phyloP scores from a whole-genome alignment of 2,797 vertebrate genomes.

The Potorous gilbertii region DNA sequence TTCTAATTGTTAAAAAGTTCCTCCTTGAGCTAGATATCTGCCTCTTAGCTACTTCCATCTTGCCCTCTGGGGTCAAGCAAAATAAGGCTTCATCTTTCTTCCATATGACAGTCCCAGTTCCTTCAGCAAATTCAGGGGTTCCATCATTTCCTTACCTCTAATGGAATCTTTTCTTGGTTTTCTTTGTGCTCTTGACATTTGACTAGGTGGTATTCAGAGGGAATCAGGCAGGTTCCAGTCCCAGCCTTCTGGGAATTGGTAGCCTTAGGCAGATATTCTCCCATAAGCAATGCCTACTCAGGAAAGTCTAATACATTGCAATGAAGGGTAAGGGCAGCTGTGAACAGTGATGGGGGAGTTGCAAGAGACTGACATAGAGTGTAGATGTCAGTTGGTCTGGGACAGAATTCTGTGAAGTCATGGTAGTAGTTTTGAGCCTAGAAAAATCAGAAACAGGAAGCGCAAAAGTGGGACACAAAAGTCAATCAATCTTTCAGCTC shows the following conservation, averaged over 20 bases:
- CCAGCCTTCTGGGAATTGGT: not conserved
- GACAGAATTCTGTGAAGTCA: not conserved
- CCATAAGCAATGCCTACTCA: not conserved
- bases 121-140: not conserved
- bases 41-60: not conserved
- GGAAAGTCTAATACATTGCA: not conserved
- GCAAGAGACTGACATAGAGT: not conserved
- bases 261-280: not conserved
- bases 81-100: not conserved
- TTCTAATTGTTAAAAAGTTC: not conserved
- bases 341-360: not conserved
- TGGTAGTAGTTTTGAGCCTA: not conserved
- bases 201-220: not conserved
- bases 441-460: not conserved
- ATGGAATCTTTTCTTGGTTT: not conserved
- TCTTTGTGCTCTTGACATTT: not conserved
- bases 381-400: not conserved
- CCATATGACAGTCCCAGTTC: not conserved
- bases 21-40: not conserved
- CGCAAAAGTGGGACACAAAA: not conserved
- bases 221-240: not conserved
- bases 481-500: not conserved
- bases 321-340: not conserved
- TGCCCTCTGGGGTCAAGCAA: not conserved
- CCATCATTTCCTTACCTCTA: not conserved